Conservation (phyloP, 1,140 invertebrate genomes). For the Muscidifurax raptorellus region DNA sequence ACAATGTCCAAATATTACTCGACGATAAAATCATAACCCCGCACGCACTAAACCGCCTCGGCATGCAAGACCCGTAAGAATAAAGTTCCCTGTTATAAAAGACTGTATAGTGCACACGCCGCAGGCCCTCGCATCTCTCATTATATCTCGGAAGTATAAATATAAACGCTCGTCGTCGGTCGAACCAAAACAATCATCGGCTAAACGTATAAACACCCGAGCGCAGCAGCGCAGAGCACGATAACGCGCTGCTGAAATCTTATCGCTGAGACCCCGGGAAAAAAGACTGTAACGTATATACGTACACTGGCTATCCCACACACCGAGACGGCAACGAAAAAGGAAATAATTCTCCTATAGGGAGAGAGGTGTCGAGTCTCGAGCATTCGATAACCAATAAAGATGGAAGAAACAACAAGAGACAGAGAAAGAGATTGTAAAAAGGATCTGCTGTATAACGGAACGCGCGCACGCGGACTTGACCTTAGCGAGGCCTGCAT, state of each 20-base stretch:
- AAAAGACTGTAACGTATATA: neutral
- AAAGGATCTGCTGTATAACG: neutral
- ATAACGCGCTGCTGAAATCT: slow-evolving; percentile 29
- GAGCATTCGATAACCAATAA: too few species aligned
- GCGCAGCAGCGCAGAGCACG: neutral
- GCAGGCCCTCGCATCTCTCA: neutral
- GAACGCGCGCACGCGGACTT: neutral
- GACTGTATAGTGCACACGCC: neutral
- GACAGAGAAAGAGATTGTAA: neutral
- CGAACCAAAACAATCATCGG: slow-evolving; percentile 30
- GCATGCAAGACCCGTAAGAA: neutral
- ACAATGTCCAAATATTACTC: neutral
- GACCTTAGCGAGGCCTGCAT: slow-evolving; percentile 22
- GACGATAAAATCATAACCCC: neutral
- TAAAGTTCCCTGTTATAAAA: neutral
- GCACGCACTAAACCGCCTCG: neutral
- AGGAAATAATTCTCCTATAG: neutral
- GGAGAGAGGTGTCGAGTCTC: neutral
- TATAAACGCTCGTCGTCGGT: neutral
- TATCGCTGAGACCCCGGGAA: neutral
- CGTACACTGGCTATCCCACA: too few species aligned
- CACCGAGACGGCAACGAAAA: too few species aligned
- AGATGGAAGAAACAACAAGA: neutral
- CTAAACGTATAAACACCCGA: slow-evolving; percentile 18
- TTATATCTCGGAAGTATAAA: slow-evolving; percentile 5